Evolutionary conservation across 2,888 invertebrate genomes (phyloP).

Genomic region (Epinotia ramella): DNA sequence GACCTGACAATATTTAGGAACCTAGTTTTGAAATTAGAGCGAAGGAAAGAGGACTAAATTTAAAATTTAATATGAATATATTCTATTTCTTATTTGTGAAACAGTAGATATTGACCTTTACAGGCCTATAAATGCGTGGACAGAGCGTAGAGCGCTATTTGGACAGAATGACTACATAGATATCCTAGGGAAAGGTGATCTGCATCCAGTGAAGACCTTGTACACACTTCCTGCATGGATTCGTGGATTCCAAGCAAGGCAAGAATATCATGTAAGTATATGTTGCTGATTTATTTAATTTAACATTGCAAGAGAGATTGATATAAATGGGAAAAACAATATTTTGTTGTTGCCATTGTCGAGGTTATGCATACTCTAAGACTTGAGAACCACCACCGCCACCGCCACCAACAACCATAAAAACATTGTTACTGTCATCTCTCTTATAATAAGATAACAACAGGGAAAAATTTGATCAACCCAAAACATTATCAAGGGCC

Average conservation of each 20-base stretch:
- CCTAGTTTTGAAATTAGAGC: background rate
- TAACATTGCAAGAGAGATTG: background rate
- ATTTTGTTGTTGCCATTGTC: too few relatives aligned
- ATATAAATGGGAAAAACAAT: background rate
- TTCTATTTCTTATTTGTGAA: background rate
- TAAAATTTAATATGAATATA: background rate
- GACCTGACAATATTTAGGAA: too few relatives aligned
- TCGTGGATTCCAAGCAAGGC: constrained; percentile 91
- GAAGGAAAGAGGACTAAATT: background rate
- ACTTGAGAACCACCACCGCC: too few relatives aligned
- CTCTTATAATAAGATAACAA: too few relatives aligned
- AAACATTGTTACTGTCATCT: too few relatives aligned
- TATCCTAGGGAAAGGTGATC: constrained; percentile 93
- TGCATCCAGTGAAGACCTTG: constrained; percentile 93
- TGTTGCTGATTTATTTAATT: background rate
- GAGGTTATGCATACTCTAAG: too few relatives aligned
- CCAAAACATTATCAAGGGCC: too few relatives aligned
- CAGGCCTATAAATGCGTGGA: constrained; percentile 91
- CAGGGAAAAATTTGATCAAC: too few relatives aligned
- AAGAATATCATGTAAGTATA: constrained; percentile 90
- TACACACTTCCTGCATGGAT: constrained; percentile 96
- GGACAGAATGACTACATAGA: constrained; percentile 99
- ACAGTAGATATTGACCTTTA: constrained; percentile 53
- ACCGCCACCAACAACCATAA: too few relatives aligned
- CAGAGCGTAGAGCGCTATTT: constrained; percentile 91